Evolutionary conservation across 2,888 invertebrate species (phyloP).

Genomic region (Andrena marginata): DNA sequence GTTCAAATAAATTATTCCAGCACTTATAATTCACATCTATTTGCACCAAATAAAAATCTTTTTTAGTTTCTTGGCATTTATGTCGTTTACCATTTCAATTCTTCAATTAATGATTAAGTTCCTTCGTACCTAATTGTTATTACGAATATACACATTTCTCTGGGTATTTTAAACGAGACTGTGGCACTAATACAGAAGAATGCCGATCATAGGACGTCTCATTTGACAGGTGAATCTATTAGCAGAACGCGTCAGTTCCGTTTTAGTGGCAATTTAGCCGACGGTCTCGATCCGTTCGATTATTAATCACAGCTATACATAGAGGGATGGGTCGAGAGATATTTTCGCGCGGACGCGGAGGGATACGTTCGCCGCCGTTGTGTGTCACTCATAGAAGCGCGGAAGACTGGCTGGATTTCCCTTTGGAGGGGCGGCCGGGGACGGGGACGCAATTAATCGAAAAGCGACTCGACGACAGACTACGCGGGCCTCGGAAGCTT

Average conservation of each 20-base stretch:
- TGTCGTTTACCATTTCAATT: too few relatives aligned
- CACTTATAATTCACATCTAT: too few relatives aligned
- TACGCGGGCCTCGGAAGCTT: constrained; percentile 8
- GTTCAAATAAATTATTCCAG: too few relatives aligned
- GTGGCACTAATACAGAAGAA: too few relatives aligned
- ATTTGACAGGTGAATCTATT: constrained; percentile 6
- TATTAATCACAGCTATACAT: constrained; percentile 28
- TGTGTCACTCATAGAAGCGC: constrained; percentile 1
- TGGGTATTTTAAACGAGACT: too few relatives aligned
- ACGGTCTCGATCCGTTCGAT: constrained; percentile 18
- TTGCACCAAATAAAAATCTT: too few relatives aligned
- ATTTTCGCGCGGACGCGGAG: neutral
- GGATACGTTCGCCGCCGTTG: too few relatives aligned
- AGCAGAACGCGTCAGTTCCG: constrained; percentile 11
- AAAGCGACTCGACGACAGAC: constrained; percentile 41
- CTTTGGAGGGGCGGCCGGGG: neutral
- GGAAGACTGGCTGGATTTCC: neutral
- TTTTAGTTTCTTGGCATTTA: too few relatives aligned
- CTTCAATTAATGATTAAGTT: too few relatives aligned
- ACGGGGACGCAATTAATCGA: constrained; percentile 47
- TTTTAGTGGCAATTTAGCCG: constrained; percentile 21
- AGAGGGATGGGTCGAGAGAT: constrained; percentile 20
- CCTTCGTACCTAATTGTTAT: too few relatives aligned
- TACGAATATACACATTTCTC: too few relatives aligned
- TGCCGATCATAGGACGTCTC: too few relatives aligned